These are phyloP conservation scores for Ophion obscuratus DNA, from an alignment of 2,888 invertebrate genomes.

Conservation along the genomic window DNA sequence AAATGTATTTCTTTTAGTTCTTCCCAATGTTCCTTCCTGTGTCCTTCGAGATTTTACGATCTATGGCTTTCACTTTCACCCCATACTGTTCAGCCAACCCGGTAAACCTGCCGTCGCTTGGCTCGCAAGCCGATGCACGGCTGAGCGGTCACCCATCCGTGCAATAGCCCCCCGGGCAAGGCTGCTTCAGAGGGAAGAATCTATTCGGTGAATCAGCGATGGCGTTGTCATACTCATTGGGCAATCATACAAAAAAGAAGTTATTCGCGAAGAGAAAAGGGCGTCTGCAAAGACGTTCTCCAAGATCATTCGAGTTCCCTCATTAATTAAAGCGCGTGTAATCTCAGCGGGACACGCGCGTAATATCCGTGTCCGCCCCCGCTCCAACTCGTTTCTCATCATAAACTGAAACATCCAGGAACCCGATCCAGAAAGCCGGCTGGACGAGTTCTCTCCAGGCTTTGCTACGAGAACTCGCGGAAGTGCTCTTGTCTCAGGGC, in stretches of 20 bases:
- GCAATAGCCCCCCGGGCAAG: too few species aligned
- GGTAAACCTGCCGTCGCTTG: too few species aligned
- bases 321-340: constrained; percentile 67
- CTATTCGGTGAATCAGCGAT: background rate
- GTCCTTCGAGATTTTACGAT: too few species aligned
- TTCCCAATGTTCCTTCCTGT: too few species aligned
- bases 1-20: background rate
- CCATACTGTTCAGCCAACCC: too few species aligned
- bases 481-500: constrained; percentile 7
- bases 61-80: too few species aligned
- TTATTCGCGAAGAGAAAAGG: constrained; percentile 6
- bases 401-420: constrained; percentile 35
- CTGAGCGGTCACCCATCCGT: too few species aligned
- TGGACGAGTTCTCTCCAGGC: background rate
- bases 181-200: too few species aligned
- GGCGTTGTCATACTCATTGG: background rate
- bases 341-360: constrained; percentile 63
- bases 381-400: constrained; percentile 43
- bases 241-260: background rate
- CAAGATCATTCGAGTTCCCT: constrained; percentile 47
- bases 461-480: background rate
- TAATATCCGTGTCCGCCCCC: constrained; percentile 67
- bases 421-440: constrained; percentile 13
- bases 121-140: too few species aligned
- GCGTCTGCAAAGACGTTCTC: constrained; percentile 29